Percentiles rank a stretch among this genome's conserved stretches.
Conservation (phyloP, 2,888 invertebrate species). For the Octodonta nipae region DNA sequence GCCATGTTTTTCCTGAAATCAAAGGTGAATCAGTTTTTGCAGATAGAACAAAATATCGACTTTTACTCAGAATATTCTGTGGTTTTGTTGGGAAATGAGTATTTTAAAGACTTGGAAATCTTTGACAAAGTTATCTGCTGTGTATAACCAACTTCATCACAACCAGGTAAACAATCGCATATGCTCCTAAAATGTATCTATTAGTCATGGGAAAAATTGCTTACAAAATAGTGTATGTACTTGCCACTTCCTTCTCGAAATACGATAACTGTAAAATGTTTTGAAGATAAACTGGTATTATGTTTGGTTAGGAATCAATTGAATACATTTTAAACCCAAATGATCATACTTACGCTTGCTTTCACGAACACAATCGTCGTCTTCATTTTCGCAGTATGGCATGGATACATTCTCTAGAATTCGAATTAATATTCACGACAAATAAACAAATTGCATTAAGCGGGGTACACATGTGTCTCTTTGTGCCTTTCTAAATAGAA, state of each 20-base stretch:
- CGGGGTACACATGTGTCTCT: too few relatives aligned
- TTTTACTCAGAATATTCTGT: background rate
- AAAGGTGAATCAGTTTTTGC: too few relatives aligned
- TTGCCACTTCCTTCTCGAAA: too few relatives aligned
- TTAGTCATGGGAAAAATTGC: too few relatives aligned
- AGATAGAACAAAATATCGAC: too few relatives aligned
- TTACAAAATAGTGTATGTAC: too few relatives aligned
- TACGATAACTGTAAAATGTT: too few relatives aligned
- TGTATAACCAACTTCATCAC: constrained; percentile 4
- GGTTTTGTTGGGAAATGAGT: background rate
- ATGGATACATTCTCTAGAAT: constrained; percentile 8
- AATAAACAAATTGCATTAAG: too few relatives aligned
- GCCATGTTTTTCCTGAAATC: constrained; percentile 15
- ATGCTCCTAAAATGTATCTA: constrained; percentile 7
- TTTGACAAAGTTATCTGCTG: background rate
- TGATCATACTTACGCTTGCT: background rate
- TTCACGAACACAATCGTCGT: constrained; percentile 7
- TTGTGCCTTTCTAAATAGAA: too few relatives aligned
- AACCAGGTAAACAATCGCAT: constrained; percentile 8
- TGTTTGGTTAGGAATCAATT: too few relatives aligned
- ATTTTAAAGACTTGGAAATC: background rate
- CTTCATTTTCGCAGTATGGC: constrained; percentile 9
- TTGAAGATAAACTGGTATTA: too few relatives aligned
- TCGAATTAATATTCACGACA: too few relatives aligned
- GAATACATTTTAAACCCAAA: background rate